Conservation (phyloP, 2,797 vertebrate genomes). For the Anguilla megastoma region DNA sequence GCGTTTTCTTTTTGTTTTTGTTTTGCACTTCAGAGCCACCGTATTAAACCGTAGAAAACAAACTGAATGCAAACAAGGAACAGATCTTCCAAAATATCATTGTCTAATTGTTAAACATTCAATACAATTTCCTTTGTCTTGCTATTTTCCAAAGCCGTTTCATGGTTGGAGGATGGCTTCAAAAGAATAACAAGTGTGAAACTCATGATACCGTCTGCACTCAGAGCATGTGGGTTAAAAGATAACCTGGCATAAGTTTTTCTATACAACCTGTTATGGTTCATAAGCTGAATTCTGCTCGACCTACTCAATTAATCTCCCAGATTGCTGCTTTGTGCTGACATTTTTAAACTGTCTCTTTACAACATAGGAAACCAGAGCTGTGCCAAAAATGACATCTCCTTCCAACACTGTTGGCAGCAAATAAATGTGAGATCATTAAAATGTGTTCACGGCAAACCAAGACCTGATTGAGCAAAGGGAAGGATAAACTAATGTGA, state of each 20-base stretch:
- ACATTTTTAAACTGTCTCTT: conserved; percentile 37
- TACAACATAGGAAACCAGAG: conserved; percentile 30
- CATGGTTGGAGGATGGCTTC: background rate
- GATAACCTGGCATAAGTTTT: background rate
- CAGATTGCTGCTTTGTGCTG: conserved; percentile 18
- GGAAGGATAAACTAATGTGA: background rate
- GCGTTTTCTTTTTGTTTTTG: too few relatives aligned
- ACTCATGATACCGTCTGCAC: background rate
- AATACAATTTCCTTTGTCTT: conserved; percentile 33
- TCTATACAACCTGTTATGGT: background rate
- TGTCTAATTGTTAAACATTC: conserved; percentile 36
- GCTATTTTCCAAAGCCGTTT: conserved; percentile 19
- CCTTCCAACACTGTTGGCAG: conserved; percentile 40
- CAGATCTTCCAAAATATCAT: conserved; percentile 6
- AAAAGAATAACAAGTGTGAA: background rate
- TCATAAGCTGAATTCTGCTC: background rate
- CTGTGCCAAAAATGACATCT: conserved; percentile 46
- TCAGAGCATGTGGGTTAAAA: background rate
- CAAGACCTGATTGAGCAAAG: conserved; percentile 23
- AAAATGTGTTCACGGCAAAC: conserved; percentile 28
- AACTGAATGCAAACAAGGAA: conserved; percentile 36
- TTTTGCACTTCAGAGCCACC: too few relatives aligned
- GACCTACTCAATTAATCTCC: conserved; percentile 7
- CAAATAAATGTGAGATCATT: conserved; percentile 40
- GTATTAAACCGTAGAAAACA: background rate